Base-by-base conservation (phyloP, 2,113 vertebrate species). In the Myrmophylax atrothorax region DNA sequence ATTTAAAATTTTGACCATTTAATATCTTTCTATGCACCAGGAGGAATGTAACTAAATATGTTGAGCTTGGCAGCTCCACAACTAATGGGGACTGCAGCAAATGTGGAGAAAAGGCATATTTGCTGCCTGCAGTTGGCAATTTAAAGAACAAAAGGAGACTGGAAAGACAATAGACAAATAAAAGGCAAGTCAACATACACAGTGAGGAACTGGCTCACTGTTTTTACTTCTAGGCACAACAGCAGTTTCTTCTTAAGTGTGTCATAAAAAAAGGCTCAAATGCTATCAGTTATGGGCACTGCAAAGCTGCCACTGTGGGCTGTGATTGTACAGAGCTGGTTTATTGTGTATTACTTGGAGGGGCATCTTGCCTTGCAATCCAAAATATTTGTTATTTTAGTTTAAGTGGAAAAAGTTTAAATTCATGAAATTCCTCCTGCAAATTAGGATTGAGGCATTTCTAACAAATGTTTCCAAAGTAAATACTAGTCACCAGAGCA, bases 271-370 rank as follows among this genome's bases (percentile, higher is more conserved):
- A 85, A 50, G 14, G 8, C 3, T 85, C n/a, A 56, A 60, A 40
- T n/a, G 38, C 72, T 25, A 63, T 52, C 50, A 52, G 50, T 15
- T 15, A 66, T 0, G 0, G 18, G 31, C 38, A 59, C 15, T 53
- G 50, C 33, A 73, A 63, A 80, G 49, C 2, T 22, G 49, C 13
- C 37, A 14, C 24, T 28, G 31, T 15, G 42, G 50, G 42, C 29
- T 64, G 12, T 28, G 44, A 35, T 18, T 68, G 56, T 19, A 44
- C 19, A 11, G 9, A 72, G 31, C 19, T 33, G 23, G 10, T 40
- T 75, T 67, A 23, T 13, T 66, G 16, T 29, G 8, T 19, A 2
- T 70, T 55, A 55, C 35, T 68, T 55, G 55, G 42, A 59, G 14
- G 2, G 3, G 13, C 23, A 55, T 77, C 13, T 50, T 64, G 7